phyloP scores from a whole-genome alignment of 30 jellyfish, hydroid and myxozoan species.

The Chrysaora quinquecirrha region DNA sequence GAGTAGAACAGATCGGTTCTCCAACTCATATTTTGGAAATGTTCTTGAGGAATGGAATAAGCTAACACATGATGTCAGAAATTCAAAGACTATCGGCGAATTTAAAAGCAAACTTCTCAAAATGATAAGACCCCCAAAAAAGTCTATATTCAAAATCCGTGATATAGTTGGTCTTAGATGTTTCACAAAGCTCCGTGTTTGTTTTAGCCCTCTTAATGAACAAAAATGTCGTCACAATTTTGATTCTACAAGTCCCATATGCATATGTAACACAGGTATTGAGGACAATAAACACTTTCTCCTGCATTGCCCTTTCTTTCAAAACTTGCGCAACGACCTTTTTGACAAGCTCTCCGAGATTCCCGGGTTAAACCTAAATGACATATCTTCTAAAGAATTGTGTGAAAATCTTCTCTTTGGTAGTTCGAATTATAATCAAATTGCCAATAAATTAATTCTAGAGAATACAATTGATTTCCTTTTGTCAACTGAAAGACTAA shows the following conservation, averaged over 20 bases:
- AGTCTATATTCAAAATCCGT: not conserved
- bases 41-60: not conserved
- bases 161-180: not conserved
- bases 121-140: not conserved
- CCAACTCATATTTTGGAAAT: not conserved
- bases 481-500: not conserved
- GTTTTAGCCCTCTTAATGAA: too few relatives aligned
- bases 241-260: not conserved
- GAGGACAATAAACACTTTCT: not conserved
- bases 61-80: too few relatives aligned
- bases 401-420: conserved; percentile 2
- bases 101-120: not conserved
- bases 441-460: not conserved
- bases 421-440: not conserved
- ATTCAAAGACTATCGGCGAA: not conserved
- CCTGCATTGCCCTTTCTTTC: not conserved
- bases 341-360: too few relatives aligned
- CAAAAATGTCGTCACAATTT: too few relatives aligned
- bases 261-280: not conserved
- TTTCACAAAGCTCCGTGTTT: not conserved
- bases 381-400: too few relatives aligned
- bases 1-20: not conserved
- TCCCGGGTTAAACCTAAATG: too few relatives aligned
- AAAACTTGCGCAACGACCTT: not conserved
- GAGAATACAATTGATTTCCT: not conserved